phyloP scores from a whole-genome alignment of 2,888 invertebrate species.

The Pyrocoelia pectoralis region DNA sequence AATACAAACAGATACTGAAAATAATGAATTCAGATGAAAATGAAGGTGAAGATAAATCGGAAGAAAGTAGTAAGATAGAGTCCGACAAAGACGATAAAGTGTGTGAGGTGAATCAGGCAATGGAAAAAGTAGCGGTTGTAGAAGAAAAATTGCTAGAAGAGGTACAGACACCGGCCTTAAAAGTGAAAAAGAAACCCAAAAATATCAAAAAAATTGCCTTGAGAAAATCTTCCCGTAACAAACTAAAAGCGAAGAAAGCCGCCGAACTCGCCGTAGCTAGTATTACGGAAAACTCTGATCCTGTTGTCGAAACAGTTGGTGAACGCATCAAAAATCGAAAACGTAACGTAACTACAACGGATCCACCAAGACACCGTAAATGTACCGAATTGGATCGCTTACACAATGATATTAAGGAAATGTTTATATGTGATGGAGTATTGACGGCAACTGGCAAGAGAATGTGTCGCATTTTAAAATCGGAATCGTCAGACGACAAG shows the following conservation, averaged over 20 bases:
- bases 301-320: slow-evolving; percentile 31
- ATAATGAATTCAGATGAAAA: slow-evolving; percentile 64
- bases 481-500: slow-evolving; percentile 35
- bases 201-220: not conserved
- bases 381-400: slow-evolving; percentile 67
- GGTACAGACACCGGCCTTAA: not conserved
- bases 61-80: slow-evolving; percentile 21
- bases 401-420: slow-evolving; percentile 75
- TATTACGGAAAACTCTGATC: not conserved
- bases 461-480: slow-evolving; percentile 61
- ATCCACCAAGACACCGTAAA: slow-evolving; percentile 22
- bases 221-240: slow-evolving; percentile 5
- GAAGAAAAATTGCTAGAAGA: not conserved
- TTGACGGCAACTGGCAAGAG: slow-evolving; percentile 70
- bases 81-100: slow-evolving; percentile 45
- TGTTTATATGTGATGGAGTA: slow-evolving; percentile 72
- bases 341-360: slow-evolving; percentile 21
- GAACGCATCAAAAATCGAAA: slow-evolving; percentile 38
- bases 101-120: slow-evolving; percentile 51
- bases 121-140: slow-evolving; percentile 19
- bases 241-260: not conserved
- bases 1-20: slow-evolving; percentile 67
- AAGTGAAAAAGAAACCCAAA: not conserved
- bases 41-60: slow-evolving; percentile 41
- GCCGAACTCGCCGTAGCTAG: slow-evolving; percentile 30